Evolutionary conservation across 1,140 invertebrate genomes (phyloP).

Genomic region (Drosophila chauvacae): DNA sequence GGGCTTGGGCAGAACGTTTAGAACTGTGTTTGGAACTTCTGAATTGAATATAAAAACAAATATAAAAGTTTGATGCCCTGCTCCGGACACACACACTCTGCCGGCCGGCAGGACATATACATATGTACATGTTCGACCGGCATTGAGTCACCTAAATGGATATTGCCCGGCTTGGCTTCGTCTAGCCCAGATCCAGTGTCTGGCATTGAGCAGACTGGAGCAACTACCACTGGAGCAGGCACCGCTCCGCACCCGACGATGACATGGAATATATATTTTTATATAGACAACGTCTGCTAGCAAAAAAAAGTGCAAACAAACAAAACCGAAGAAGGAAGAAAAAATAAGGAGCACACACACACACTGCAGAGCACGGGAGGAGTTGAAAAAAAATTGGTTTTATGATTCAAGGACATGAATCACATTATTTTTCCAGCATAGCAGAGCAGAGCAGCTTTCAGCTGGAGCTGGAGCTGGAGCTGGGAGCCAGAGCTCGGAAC

Average conservation of each 20-base stretch:
- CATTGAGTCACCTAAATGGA: constrained; percentile 70
- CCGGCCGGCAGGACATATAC: constrained; percentile 17
- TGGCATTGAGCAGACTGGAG: constrained; percentile 59
- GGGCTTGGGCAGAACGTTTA: constrained; percentile 19
- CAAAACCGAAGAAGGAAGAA: constrained; percentile 57
- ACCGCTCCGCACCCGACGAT: constrained; percentile 62
- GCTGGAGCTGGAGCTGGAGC: neutral
- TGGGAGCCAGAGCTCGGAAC: neutral
- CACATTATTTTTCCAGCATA: constrained; percentile 80
- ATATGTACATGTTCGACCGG: constrained; percentile 53
- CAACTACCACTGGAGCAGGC: constrained; percentile 43
- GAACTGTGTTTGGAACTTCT: constrained; percentile 57
- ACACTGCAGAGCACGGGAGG: constrained; percentile 36
- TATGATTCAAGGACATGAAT: constrained; percentile 83
- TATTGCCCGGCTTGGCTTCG: constrained; percentile 59
- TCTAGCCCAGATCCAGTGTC: constrained; percentile 59
- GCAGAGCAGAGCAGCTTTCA: constrained; percentile 32
- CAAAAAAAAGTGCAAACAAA: constrained; percentile 79
- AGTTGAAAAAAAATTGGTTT: constrained; percentile 79
- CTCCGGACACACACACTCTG: constrained; percentile 8
- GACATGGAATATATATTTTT: constrained; percentile 78
- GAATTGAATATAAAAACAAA: constrained; percentile 81
- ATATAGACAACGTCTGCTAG: constrained; percentile 79
- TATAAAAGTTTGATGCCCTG: constrained; percentile 74
- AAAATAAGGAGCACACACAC: constrained; percentile 63